Conservation (phyloP, 2,797 vertebrate species). For the Channallabes apus region DNA sequence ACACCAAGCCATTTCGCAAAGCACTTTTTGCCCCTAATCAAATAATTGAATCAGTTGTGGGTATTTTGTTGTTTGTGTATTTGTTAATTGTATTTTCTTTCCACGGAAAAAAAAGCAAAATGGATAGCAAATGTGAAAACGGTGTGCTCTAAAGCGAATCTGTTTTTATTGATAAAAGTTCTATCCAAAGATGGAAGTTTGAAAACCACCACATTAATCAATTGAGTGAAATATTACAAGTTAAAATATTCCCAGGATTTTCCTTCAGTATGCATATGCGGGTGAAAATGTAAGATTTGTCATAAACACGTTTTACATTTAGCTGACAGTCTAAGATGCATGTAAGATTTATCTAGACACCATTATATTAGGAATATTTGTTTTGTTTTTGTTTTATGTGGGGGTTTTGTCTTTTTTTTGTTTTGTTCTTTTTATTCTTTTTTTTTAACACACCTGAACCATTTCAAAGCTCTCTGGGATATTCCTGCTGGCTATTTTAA, state of each 20-base stretch:
- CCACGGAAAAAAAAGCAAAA: constrained; percentile 27
- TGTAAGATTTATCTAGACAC: neutral
- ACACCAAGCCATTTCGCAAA: constrained; percentile 39
- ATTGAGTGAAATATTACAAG: constrained; percentile 2
- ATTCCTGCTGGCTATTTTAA: constrained; percentile 46
- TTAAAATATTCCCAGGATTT: neutral
- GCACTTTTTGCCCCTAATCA: constrained; percentile 40
- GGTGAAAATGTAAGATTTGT: neutral
- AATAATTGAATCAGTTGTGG: constrained; percentile 48
- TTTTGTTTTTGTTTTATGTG: neutral
- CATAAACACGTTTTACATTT: neutral
- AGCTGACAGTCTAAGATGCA: neutral
- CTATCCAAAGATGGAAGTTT: neutral
- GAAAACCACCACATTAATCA: neutral
- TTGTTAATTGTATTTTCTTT: constrained; percentile 46
- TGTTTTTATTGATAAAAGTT: constrained; percentile 15
- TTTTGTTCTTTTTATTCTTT: neutral
- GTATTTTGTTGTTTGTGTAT: constrained; percentile 37
- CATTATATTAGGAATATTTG: neutral
- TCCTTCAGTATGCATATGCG: neutral
- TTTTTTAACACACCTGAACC: constrained; percentile 16
- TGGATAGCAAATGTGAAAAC: neutral
- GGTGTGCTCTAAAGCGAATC: constrained; percentile 8
- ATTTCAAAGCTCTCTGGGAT: constrained; percentile 40
- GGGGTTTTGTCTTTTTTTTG: neutral